phyloP scores from a whole-genome alignment of 2,888 invertebrate genomes.

The Aquatica leii region DNA sequence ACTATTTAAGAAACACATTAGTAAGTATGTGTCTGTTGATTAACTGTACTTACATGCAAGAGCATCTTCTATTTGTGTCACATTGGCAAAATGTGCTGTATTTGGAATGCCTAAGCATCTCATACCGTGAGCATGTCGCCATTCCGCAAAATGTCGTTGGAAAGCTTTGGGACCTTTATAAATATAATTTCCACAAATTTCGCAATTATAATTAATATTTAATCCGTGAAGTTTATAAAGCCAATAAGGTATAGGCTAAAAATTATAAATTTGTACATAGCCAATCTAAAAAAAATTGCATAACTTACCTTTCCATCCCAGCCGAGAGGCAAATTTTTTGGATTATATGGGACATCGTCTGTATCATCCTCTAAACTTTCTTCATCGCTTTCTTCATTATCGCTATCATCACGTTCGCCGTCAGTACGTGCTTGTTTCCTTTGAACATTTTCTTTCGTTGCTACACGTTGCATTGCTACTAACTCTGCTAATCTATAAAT shows the following conservation, averaged over 20 bases:
- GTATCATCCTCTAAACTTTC: slow-evolving; percentile 87
- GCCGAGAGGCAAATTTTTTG: slow-evolving; percentile 97
- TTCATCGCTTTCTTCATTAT: slow-evolving; percentile 84
- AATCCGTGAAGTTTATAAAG: slow-evolving; percentile 98
- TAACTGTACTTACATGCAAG: slow-evolving; percentile 81
- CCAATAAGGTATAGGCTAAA: slow-evolving; percentile 89
- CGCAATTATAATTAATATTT: slow-evolving; percentile 98
- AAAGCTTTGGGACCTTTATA: slow-evolving; percentile 99
- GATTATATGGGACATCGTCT: slow-evolving; percentile 98
- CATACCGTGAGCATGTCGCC: slow-evolving; percentile 94
- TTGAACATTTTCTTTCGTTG: slow-evolving; percentile 98
- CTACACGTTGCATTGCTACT: slow-evolving; percentile 83
- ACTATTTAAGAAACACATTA: slow-evolving; percentile 69
- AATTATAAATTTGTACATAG: slow-evolving; percentile 49
- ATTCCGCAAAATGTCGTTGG: slow-evolving; percentile 97
- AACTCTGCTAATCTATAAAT: slow-evolving; percentile 87
- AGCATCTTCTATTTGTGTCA: slow-evolving; percentile 98
- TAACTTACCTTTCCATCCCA: slow-evolving; percentile 97
- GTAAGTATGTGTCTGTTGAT: no score
- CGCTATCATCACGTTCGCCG: slow-evolving; percentile 91
- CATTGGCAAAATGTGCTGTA: slow-evolving; percentile 99
- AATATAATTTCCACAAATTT: slow-evolving; percentile 98
- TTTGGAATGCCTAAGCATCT: slow-evolving; percentile 98
- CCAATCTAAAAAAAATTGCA: no score
- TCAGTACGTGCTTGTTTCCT: slow-evolving; percentile 96